These are phyloP conservation scores for Sphaerophoria rueppellii DNA, from an alignment of 2,888 invertebrate species.

Conservation along the genomic window DNA sequence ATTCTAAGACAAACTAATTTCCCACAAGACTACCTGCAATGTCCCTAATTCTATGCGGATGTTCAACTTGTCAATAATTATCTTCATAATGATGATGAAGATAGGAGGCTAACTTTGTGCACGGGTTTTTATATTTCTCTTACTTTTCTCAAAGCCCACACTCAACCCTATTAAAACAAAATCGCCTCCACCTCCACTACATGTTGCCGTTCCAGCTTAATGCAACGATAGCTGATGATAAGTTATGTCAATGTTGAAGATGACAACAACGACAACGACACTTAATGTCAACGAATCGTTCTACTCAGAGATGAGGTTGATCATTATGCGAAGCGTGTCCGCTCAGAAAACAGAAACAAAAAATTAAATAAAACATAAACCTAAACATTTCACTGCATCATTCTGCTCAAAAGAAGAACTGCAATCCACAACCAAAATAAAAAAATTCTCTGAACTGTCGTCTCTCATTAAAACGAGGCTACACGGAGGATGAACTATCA, in stretches of 20 bases:
- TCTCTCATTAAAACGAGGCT: conserved; percentile 35
- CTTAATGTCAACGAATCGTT: conserved; percentile 3
- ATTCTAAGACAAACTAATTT: no score
- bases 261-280: conserved; percentile 24
- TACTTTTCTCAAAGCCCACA: background rate
- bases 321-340: conserved; percentile 71
- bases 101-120: conserved; percentile 52
- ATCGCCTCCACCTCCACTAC: conserved; percentile 11
- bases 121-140: conserved; percentile 1
- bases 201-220: background rate
- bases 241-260: conserved; percentile 22
- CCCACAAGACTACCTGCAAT: no score
- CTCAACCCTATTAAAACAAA: conserved; percentile 12
- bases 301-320: conserved; percentile 41
- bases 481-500: conserved; percentile 9
- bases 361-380: background rate
- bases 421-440: conserved; percentile 47
- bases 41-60: conserved; percentile 33
- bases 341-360: conserved; percentile 20
- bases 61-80: conserved; percentile 65
- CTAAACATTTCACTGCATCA: conserved; percentile 26
- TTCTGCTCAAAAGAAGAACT: conserved; percentile 25
- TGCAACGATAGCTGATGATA: conserved; percentile 34
- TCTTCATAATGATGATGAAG: conserved; percentile 46
- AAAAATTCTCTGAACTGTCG: conserved; percentile 51